phyloP scores from a whole-genome alignment of 2,888 invertebrate species.

The Drosophila picticornis region DNA sequence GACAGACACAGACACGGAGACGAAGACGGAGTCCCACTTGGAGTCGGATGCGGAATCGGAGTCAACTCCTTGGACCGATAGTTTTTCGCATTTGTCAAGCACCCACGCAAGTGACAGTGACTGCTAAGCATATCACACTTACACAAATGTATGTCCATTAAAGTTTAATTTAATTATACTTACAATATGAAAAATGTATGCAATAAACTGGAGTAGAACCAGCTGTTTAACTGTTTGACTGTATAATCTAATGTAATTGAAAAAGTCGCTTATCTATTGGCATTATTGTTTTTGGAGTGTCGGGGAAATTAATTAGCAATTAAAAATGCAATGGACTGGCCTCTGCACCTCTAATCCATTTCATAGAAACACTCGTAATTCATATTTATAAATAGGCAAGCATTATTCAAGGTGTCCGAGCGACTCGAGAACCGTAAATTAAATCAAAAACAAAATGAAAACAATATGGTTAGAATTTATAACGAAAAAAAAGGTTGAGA shows the following conservation, averaged over 20 bases:
- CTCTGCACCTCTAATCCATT: conserved; percentile 58
- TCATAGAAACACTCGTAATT: conserved; percentile 63
- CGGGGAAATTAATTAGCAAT: conserved; percentile 76
- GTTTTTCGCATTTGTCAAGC: conserved; percentile 46
- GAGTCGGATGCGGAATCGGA: conserved; percentile 9
- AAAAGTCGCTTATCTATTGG: conserved; percentile 45
- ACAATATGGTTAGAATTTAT: conserved; percentile 78
- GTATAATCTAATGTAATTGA: conserved; percentile 35
- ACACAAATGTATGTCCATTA: conserved; percentile 14
- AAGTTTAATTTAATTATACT: conserved; percentile 54
- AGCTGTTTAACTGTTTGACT: conserved; percentile 47
- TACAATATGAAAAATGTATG: conserved; percentile 22
- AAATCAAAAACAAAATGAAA: conserved; percentile 75
- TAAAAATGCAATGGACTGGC: conserved; percentile 69
- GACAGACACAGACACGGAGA: background rate
- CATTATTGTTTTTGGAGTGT: conserved; percentile 64
- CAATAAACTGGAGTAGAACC: conserved; percentile 33
- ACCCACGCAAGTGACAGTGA: conserved; percentile 47
- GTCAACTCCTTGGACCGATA: conserved; percentile 20
- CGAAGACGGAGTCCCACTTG: background rate
- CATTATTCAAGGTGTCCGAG: conserved; percentile 78
- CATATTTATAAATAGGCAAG: conserved; percentile 79
- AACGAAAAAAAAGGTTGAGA: conserved; percentile 61
- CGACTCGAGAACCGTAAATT: conserved; percentile 74
- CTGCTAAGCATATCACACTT: conserved; percentile 20